phyloP scores from a whole-genome alignment of 2,888 invertebrate species.

The Drosophila prolongata region DNA sequence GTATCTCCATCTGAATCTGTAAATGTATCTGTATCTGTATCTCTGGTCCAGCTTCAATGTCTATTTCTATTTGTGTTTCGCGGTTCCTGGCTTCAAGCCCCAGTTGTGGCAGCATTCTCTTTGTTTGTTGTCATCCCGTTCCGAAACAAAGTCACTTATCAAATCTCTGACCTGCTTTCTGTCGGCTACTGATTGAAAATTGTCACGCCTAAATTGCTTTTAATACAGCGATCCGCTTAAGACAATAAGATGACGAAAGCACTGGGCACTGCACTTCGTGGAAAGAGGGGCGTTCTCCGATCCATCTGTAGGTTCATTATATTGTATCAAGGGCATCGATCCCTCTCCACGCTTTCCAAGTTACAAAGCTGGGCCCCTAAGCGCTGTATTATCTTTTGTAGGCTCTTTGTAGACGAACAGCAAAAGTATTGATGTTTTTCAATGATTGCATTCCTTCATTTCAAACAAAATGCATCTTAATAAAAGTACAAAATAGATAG shows the following conservation, averaged over 20 bases:
- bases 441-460: too few species aligned
- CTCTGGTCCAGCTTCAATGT: slow-evolving; percentile 8
- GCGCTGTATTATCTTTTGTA: too few species aligned
- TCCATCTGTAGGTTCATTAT: background rate
- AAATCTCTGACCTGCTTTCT: slow-evolving; percentile 41
- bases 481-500: too few species aligned
- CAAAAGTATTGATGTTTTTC: background rate
- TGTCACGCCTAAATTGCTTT: slow-evolving; percentile 67
- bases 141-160: slow-evolving; percentile 29
- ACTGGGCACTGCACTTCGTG: background rate
- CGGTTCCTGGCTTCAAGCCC: slow-evolving; percentile 14
- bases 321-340: slow-evolving; percentile 8
- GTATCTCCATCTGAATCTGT: slow-evolving; percentile 6
- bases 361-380: background rate
- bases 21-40: slow-evolving; percentile 9
- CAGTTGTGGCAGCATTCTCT: slow-evolving; percentile 2
- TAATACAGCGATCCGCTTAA: slow-evolving; percentile 53
- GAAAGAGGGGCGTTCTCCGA: background rate
- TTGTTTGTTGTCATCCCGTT: slow-evolving; percentile 20
- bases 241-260: slow-evolving; percentile 14
- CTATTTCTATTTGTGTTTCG: slow-evolving; percentile 11
- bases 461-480: too few species aligned
- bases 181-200: slow-evolving; percentile 63
- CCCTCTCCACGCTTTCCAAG: slow-evolving; percentile 3
- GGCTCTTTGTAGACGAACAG: background rate